Percentiles rank a stretch among this genome's conserved stretches.
phyloP scores from a whole-genome alignment of 2,888 invertebrate genomes.

The Lumbricus terrestris region DNA sequence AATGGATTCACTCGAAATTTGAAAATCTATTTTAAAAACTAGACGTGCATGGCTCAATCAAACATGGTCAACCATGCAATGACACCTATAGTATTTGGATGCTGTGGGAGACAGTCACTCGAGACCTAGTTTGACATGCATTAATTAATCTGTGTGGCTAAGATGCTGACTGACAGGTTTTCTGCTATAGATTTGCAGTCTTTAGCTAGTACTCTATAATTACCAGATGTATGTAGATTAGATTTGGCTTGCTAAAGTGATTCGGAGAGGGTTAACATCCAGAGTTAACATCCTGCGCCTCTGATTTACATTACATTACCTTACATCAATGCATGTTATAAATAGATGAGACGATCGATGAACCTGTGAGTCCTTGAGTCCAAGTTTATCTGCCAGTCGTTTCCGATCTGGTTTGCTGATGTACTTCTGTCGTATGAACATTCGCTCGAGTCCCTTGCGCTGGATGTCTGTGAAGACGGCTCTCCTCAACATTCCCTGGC shows the following conservation, averaged over 20 bases:
- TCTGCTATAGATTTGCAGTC: background rate
- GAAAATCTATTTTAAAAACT: no score
- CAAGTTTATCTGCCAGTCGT: constrained; percentile 91
- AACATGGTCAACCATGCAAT: no score
- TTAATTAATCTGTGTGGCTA: background rate
- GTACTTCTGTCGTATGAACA: constrained; percentile 95
- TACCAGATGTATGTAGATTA: no score
- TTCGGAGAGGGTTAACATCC: background rate
- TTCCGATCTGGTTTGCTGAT: constrained; percentile 97
- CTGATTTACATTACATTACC: no score
- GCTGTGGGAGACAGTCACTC: background rate
- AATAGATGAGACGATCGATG: background rate
- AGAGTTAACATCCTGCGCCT: background rate
- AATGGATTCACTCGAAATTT: no score
- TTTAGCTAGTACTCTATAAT: background rate
- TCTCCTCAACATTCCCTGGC: constrained; percentile 92
- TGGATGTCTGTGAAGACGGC: constrained; percentile 96
- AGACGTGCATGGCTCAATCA: no score
- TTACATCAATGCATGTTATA: background rate
- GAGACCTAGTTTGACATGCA: background rate
- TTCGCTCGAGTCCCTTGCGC: constrained; percentile 88
- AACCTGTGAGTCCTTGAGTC: constrained; percentile 95
- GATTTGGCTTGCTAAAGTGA: background rate
- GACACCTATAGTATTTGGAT: no score
- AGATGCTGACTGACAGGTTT: background rate